Base-by-base conservation (phyloP, 1,140 invertebrate genomes). In the Lepidurus couesii region DNA sequence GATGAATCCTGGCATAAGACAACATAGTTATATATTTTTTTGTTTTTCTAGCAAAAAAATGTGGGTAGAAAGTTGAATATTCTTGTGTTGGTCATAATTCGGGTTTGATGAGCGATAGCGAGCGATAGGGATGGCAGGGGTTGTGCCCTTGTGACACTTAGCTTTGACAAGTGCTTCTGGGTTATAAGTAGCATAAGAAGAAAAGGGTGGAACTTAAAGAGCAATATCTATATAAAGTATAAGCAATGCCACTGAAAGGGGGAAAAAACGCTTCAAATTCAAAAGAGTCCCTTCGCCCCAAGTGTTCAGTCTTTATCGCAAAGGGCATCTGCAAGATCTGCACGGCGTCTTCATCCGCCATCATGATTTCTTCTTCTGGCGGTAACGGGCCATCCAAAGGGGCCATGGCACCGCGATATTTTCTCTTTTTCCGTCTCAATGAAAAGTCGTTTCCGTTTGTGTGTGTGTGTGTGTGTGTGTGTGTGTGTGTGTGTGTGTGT, bases 261-360 rank as follows among this genome's bases (percentile, higher is more conserved):
- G 53, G 13, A 7, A 65, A 65, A n/a, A 65, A 65, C 16, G 53
- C 53, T 65, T 16, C 21, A 65, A 16, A 21, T n/a, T n/a, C 9
- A 65, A 65, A 65, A 34, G 34, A 34, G 34, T 34, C 34, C 4
- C 3, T 34, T 34, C 26, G 34, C 21, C 53, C 53, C 53, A 65
- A 65, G 53, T 65, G 53, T 65, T 65, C 21, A n/a, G 53, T 65
- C 13, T 21, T 11, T 65, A 65, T 65, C 53, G 13, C 16, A 65
- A 65, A 65, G 53, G 53, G 53, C 53, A 65, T 65, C 53, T 65
- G 53, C 13, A 65, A 65, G 53, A 65, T 65, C 53, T 65, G 53
- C 53, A 65, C 53, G 53, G 53, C 53, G 53, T 65, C 53, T 65
- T 65, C 53, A 65, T 65, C 53, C 53, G 53, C 53, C 53, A 65